Evolutionary conservation across 2,888 invertebrate genomes (phyloP).

Genomic region (Drosophila neonasuta): DNA sequence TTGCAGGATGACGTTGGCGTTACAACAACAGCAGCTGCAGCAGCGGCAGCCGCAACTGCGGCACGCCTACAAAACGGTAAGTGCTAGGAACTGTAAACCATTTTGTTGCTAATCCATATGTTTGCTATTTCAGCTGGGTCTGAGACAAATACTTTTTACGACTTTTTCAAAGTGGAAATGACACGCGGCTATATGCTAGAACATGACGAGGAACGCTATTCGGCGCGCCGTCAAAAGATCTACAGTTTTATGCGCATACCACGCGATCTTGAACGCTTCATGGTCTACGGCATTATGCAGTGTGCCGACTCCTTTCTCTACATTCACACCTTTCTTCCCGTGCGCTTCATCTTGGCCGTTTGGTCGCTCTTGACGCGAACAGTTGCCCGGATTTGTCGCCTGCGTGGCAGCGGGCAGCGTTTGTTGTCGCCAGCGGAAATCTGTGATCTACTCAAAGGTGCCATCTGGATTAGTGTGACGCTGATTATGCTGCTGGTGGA

Average conservation of each 20-base stretch:
- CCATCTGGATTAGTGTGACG: conserved; percentile 91
- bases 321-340: conserved; percentile 97
- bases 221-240: conserved; percentile 96
- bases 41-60: conserved; percentile 7
- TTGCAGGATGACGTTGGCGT: conserved; percentile 65
- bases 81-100: neutral
- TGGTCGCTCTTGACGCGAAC: conserved; percentile 90
- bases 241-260: conserved; percentile 99
- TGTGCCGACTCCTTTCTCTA: conserved; percentile 99
- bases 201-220: conserved; percentile 96
- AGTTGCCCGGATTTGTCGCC: conserved; percentile 89
- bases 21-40: conserved; percentile 12
- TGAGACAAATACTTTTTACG: conserved; percentile 81
- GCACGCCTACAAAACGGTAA: conserved; percentile 50
- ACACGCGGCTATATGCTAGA: conserved; percentile 96
- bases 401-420: conserved; percentile 83
- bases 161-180: conserved; percentile 92
- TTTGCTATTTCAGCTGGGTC: conserved; percentile 23
- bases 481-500: conserved; percentile 94
- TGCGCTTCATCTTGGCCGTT: conserved; percentile 93
- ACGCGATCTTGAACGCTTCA: conserved; percentile 94
- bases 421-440: conserved; percentile 93
- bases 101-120: neutral
- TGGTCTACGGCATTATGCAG: conserved; percentile 96
- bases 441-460: conserved; percentile 97